phyloP scores from a whole-genome alignment of 2,888 invertebrate species.

The Tipula confusa region DNA sequence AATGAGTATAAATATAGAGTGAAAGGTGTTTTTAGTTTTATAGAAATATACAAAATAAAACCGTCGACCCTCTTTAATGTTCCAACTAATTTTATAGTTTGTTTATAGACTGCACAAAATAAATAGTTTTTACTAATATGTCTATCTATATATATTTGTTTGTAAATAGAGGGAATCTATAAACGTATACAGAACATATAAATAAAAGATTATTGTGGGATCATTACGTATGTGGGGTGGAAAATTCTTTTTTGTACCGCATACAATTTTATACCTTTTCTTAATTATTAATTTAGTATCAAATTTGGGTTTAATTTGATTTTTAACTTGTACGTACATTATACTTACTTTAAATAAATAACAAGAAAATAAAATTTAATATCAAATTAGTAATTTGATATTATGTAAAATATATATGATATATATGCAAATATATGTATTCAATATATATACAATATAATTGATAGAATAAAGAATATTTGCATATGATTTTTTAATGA shows the following conservation, averaged over 20 bases:
- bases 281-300: background rate
- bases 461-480: background rate
- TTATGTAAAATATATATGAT: background rate
- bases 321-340: background rate
- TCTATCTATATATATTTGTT: background rate
- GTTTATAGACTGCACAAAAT: slow-evolving; percentile 20
- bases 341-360: background rate
- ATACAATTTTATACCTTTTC: no score
- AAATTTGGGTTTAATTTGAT: background rate
- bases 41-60: no score
- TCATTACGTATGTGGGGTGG: background rate
- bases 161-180: background rate
- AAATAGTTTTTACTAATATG: background rate
- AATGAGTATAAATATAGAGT: background rate
- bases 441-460: background rate
- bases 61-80: background rate
- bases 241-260: background rate
- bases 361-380: background rate
- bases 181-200: background rate
- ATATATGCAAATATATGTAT: background rate
- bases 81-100: background rate
- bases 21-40: background rate
- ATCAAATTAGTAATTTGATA: slow-evolving; percentile 16
- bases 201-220: slow-evolving; percentile 3
- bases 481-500: background rate